These are phyloP conservation scores for Theocolax elegans DNA, from an alignment of 1,140 invertebrate species.

Conservation along the genomic window DNA sequence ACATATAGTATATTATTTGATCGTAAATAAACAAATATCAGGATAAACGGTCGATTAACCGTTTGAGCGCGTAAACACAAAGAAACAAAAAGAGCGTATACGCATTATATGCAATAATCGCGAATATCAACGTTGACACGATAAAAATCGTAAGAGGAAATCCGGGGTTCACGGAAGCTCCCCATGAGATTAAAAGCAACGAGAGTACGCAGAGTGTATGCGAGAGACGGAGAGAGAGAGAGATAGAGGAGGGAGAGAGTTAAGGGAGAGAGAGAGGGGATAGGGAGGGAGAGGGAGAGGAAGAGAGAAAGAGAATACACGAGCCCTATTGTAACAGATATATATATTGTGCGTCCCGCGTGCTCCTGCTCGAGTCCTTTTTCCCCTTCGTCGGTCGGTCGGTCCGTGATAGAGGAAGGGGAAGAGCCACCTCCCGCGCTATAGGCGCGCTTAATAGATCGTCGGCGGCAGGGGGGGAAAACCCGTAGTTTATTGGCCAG, in stretches of 20 bases:
- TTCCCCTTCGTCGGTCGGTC: background rate
- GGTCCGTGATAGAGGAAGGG: no score
- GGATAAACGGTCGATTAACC: no score
- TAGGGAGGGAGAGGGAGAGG: background rate
- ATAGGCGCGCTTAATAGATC: constrained; percentile 26
- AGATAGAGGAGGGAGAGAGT: no score
- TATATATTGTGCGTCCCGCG: no score
- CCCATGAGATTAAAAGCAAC: background rate
- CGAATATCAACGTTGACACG: no score
- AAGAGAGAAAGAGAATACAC: background rate
- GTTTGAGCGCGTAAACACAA: no score
- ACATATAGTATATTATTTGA: no score
- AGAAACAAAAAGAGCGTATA: no score
- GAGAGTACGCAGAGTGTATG: background rate
- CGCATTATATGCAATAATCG: no score
- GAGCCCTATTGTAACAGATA: background rate
- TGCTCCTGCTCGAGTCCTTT: no score
- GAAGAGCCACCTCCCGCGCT: background rate
- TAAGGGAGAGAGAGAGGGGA: background rate
- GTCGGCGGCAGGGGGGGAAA: background rate
- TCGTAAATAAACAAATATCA: no score
- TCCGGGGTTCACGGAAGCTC: background rate
- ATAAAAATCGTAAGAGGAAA: background rate
- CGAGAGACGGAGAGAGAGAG: no score
- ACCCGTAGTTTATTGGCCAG: constrained; percentile 33